Conservation (phyloP, 2,888 invertebrate genomes). For the Quadroppia sp. region DNA sequence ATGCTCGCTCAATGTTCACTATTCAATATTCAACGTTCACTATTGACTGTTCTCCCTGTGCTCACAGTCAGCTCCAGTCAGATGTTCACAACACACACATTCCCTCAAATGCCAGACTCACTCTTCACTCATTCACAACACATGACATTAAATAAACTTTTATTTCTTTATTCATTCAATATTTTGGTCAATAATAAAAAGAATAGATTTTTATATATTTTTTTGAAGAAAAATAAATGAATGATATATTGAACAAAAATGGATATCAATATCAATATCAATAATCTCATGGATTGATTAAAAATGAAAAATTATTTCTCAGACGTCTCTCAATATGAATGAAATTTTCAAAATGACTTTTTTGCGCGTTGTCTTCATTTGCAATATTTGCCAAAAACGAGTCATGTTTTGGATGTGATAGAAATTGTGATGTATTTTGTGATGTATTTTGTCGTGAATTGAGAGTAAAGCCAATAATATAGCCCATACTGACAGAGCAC, state of each 20-base stretch:
- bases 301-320: too few species aligned
- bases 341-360: too few species aligned
- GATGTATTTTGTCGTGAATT: too few species aligned
- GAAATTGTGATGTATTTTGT: background rate
- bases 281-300: background rate
- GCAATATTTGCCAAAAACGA: background rate
- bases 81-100: background rate
- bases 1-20: too few species aligned
- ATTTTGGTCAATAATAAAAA: background rate
- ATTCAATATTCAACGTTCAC: background rate
- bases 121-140: background rate
- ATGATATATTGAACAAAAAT: background rate
- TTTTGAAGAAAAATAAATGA: background rate
- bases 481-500: background rate
- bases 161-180: background rate
- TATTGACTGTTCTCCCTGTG: background rate
- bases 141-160: background rate
- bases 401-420: background rate
- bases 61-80: background rate
- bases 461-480: background rate
- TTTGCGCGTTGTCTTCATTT: background rate
- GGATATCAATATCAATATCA: too few species aligned
- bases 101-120: background rate
- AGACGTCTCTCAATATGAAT: too few species aligned
- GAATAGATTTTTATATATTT: background rate